These are phyloP conservation scores for Aleadryas rufinucha DNA, from an alignment of 2,113 vertebrate species.

Conservation along the genomic window DNA sequence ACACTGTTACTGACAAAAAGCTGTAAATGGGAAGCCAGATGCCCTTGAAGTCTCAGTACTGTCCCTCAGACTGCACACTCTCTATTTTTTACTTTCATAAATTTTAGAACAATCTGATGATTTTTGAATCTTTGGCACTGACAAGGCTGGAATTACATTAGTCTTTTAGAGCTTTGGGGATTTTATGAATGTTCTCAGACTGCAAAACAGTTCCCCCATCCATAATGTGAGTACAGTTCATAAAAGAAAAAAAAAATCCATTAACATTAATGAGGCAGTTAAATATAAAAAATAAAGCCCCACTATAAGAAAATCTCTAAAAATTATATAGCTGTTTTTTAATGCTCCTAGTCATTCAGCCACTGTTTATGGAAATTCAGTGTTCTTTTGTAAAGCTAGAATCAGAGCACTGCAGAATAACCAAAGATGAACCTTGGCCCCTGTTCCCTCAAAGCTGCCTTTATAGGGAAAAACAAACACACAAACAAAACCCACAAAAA, in stretches of 20 bases:
- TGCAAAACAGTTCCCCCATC: background rate
- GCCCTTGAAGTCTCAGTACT: background rate
- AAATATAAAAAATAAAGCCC: background rate
- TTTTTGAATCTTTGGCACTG: background rate
- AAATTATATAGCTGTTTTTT: background rate
- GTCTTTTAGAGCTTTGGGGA: background rate
- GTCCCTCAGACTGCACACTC: background rate
- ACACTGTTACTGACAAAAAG: background rate
- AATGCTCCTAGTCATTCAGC: background rate
- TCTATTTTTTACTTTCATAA: background rate
- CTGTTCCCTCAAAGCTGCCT: background rate
- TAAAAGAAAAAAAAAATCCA: background rate
- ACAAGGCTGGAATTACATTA: background rate
- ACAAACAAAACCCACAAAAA: background rate
- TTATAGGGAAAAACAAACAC: background rate
- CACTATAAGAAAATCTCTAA: background rate
- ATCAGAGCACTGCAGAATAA: background rate
- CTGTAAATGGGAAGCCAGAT: background rate
- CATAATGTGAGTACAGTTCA: background rate
- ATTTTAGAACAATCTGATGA: slow-evolving; percentile 2
- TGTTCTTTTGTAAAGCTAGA: background rate
- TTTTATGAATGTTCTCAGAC: background rate
- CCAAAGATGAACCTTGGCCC: background rate
- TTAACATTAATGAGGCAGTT: slow-evolving; percentile 25
- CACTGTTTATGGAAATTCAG: background rate